These are phyloP conservation scores for Cichladusa arquata DNA, from an alignment of 2,113 vertebrate genomes.

Conservation along the genomic window DNA sequence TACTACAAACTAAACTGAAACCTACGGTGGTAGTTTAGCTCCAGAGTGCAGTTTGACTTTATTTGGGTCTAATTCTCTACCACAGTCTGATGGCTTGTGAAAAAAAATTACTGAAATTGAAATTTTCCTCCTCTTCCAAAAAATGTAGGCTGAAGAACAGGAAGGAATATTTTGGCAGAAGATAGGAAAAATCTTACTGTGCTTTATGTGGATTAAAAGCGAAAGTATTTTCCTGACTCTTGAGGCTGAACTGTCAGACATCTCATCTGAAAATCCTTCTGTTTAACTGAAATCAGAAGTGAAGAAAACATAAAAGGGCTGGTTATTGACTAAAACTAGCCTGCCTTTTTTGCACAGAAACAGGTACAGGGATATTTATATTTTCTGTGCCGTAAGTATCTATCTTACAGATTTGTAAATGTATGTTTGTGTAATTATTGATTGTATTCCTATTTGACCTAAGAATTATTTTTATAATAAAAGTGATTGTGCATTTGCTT, in stretches of 20 bases:
- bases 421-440: conserved; percentile 10
- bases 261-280: neutral
- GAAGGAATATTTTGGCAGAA: neutral
- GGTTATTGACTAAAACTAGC: neutral
- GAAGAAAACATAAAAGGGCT: neutral
- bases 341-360: conserved; percentile 54
- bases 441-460: neutral
- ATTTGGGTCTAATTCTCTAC: neutral
- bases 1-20: conserved; percentile 12
- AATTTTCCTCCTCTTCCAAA: neutral
- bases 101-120: neutral
- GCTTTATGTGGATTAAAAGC: neutral
- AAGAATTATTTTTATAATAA: conserved; percentile 65
- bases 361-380: conserved; percentile 45
- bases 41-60: neutral
- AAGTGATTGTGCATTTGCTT: conserved; percentile 3
- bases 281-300: neutral
- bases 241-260: neutral
- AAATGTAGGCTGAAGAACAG: neutral
- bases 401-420: neutral
- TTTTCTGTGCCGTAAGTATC: conserved; percentile 16
- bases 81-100: neutral
- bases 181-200: neutral
- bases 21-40: neutral
- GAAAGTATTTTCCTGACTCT: neutral